phyloP scores from a whole-genome alignment of 2,888 invertebrate species.

The Volucella bombylans region DNA sequence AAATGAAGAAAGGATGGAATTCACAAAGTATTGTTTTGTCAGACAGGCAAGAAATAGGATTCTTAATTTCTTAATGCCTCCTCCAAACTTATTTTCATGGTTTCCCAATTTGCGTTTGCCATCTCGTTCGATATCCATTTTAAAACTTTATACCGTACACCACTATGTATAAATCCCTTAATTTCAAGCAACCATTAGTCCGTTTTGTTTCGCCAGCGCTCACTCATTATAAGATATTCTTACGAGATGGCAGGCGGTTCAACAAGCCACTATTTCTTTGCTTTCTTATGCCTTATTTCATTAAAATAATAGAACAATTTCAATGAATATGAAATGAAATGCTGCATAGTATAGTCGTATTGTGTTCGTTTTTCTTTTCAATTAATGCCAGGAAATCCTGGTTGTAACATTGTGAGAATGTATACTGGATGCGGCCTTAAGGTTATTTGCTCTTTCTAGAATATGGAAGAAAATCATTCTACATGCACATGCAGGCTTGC shows the following conservation, averaged over 20 bases:
- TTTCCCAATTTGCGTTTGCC: slow-evolving; percentile 20
- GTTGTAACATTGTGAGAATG: slow-evolving; percentile 52
- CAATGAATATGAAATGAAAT: slow-evolving; percentile 72
- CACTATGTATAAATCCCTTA: slow-evolving; percentile 60
- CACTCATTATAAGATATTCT: slow-evolving; percentile 27
- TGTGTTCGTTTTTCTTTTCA: slow-evolving; percentile 55
- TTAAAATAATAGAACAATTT: slow-evolving; percentile 71
- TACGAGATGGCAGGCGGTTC: slow-evolving; percentile 55
- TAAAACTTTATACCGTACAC: slow-evolving; percentile 17
- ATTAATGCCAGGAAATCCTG: slow-evolving; percentile 62
- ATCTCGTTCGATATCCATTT: slow-evolving; percentile 24
- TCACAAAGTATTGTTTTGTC: slow-evolving; percentile 63
- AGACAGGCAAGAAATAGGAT: slow-evolving; percentile 71
- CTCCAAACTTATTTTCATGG: neutral
- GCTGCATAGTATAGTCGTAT: slow-evolving; percentile 64
- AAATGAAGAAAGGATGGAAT: slow-evolving; percentile 34
- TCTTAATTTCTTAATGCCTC: slow-evolving; percentile 70
- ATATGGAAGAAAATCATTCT: slow-evolving; percentile 20
- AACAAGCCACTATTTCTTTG: slow-evolving; percentile 38
- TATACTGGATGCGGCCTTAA: slow-evolving; percentile 55
- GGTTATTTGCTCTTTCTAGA: slow-evolving; percentile 13
- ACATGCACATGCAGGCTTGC: too few species aligned
- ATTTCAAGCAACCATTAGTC: slow-evolving; percentile 46
- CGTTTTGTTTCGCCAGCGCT: slow-evolving; percentile 38
- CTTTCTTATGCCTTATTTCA: slow-evolving; percentile 70